Percentiles rank a stretch among this genome's conserved stretches.
phyloP scores from a whole-genome alignment of 2,797 vertebrate genomes.

The Aulostomus chinensis region DNA sequence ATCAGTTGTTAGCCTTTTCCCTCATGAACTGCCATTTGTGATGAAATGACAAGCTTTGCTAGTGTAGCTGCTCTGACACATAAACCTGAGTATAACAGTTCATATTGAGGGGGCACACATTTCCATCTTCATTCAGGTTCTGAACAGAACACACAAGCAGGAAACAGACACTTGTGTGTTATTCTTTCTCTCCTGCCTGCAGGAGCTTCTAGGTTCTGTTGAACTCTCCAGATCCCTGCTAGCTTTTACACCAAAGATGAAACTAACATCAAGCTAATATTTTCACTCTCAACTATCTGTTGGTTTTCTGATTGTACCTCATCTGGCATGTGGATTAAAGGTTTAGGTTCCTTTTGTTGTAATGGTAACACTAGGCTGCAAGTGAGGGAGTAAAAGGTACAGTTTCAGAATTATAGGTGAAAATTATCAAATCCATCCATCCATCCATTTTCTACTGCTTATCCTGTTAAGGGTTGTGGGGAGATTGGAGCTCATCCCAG shows the following conservation, averaged over 20 bases:
- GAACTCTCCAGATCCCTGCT: conserved; percentile 10
- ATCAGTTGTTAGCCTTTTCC: background rate
- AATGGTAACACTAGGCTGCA: too few species aligned
- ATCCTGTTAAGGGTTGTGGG: too few species aligned
- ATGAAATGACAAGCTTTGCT: conserved; percentile 19
- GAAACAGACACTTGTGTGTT: conserved; percentile 11
- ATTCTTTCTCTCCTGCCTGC: conserved; percentile 3
- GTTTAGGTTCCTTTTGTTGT: too few species aligned
- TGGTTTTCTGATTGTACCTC: conserved; percentile 11
- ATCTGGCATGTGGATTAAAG: too few species aligned
- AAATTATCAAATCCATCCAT: too few species aligned
- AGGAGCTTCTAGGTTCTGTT: background rate
- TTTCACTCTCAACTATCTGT: conserved; percentile 9
- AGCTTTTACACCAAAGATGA: conserved; percentile 3
- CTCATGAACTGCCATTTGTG: background rate
- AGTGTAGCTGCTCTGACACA: conserved; percentile 1
- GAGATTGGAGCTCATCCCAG: too few species aligned
- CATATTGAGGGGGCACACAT: conserved; percentile 22
- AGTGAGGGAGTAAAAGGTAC: too few species aligned
- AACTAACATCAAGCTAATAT: conserved; percentile 7
- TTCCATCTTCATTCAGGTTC: too few species aligned
- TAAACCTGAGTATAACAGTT: conserved; percentile 24
- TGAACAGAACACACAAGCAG: conserved; percentile 11
- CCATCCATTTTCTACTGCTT: too few species aligned
- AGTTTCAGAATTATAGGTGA: too few species aligned